Conservation (phyloP, 2,888 invertebrate species). For the Aspidiotus rigidus region DNA sequence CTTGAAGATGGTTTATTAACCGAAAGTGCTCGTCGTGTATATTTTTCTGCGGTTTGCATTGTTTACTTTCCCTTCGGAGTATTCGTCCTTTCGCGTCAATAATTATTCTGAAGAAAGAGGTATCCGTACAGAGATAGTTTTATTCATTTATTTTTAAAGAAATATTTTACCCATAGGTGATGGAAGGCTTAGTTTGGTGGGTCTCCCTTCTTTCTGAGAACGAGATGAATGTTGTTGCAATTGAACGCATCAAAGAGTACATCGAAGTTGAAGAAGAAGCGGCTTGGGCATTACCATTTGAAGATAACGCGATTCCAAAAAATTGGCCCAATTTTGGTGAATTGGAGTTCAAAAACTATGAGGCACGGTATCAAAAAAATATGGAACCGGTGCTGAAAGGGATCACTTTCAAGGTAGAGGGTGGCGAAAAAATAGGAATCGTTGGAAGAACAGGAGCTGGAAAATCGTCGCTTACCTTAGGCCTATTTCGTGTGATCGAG, state of each 20-base stretch:
- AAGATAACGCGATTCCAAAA: constrained; percentile 39
- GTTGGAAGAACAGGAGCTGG: constrained; percentile 86
- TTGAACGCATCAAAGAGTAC: constrained; percentile 94
- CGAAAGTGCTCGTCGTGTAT: no score
- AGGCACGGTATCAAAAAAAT: constrained; percentile 78
- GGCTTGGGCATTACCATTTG: constrained; percentile 6
- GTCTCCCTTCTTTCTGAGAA: constrained; percentile 93
- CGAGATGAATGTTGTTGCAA: constrained; percentile 94
- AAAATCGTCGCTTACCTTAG: constrained; percentile 79
- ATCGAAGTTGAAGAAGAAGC: constrained; percentile 63
- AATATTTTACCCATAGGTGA: no score
- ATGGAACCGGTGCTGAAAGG: constrained; percentile 76
- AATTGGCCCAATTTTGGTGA: constrained; percentile 74
- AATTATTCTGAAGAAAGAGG: no score
- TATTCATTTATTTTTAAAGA: no score
- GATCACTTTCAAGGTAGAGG: constrained; percentile 64
- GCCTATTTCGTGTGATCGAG: constrained; percentile 83
- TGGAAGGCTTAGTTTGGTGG: constrained; percentile 53
- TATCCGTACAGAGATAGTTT: no score
- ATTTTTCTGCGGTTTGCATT: no score
- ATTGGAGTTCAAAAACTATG: constrained; percentile 69
- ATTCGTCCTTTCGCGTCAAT: no score
- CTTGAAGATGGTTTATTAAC: no score
- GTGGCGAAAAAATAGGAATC: constrained; percentile 69
- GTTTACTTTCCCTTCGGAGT: no score